Conservation (phyloP, 1,140 invertebrate species). For the Hetaerina americana region DNA sequence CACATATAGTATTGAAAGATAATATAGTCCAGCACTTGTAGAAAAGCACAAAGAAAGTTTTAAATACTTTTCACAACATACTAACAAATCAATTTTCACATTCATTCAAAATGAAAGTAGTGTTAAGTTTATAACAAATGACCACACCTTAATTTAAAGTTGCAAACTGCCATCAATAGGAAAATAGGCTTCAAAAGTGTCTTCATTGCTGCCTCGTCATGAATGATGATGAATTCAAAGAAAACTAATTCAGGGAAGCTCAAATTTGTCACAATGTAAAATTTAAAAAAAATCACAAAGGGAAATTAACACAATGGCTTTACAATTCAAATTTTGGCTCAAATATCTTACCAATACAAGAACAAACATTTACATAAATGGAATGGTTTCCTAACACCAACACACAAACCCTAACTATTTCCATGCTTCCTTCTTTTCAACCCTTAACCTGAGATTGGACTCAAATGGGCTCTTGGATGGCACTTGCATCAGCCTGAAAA, state of each 20-base stretch:
- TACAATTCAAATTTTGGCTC: slow-evolving; percentile 2
- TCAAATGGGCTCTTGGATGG: slow-evolving; percentile 10
- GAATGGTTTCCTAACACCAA: slow-evolving; percentile 13
- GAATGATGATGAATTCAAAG: background rate
- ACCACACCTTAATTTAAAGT: too few species aligned
- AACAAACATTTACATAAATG: slow-evolving; percentile 11
- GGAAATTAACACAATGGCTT: background rate
- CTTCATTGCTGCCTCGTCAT: background rate
- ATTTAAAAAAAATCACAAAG: background rate
- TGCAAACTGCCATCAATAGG: too few species aligned
- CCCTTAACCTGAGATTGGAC: slow-evolving; percentile 11
- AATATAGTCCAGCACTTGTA: background rate
- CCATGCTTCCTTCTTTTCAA: background rate
- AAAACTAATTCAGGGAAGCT: background rate
- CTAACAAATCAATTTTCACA: background rate
- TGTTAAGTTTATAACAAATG: too few species aligned
- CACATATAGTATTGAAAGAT: background rate
- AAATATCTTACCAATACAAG: slow-evolving; percentile 7
- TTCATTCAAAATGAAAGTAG: too few species aligned
- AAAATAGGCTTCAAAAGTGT: background rate
- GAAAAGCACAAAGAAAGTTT: background rate
- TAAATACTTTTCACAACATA: background rate
- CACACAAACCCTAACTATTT: slow-evolving; percentile 8
- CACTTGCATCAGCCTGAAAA: slow-evolving; percentile 8
- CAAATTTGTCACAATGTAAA: background rate